These are phyloP conservation scores for Platypus cylindrus DNA, from an alignment of 2,888 invertebrate species.

Conservation along the genomic window DNA sequence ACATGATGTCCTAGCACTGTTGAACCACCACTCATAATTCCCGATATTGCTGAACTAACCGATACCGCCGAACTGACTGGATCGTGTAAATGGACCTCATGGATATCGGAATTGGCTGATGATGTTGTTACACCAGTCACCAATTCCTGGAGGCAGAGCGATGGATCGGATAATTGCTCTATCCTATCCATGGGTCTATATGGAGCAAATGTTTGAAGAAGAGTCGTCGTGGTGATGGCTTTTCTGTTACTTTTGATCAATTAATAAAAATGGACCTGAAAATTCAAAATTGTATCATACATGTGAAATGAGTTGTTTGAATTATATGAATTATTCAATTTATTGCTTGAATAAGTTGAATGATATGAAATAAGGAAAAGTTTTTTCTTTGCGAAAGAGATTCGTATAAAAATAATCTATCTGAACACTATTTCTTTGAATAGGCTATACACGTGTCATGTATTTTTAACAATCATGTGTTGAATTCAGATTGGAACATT, in stretches of 20 bases:
- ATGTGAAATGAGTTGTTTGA: no score
- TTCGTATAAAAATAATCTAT: no score
- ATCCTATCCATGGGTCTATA: conserved; percentile 44
- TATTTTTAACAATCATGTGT: no score
- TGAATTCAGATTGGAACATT: no score
- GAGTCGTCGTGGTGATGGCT: conserved; percentile 14
- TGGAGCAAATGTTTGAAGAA: conserved; percentile 9
- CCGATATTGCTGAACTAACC: conserved; percentile 45
- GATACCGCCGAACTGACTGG: conserved; percentile 39
- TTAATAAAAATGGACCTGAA: neutral
- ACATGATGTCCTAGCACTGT: conserved; percentile 39
- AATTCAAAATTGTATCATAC: no score
- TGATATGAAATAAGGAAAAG: no score
- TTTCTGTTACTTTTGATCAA: conserved; percentile 5
- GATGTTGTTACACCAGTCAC: conserved; percentile 45
- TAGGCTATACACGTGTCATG: no score
- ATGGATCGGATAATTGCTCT: conserved; percentile 56
- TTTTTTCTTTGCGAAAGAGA: no score
- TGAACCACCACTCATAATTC: conserved; percentile 41
- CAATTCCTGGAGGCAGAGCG: conserved; percentile 62
- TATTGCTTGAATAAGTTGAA: no score
- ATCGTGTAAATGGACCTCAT: conserved; percentile 41
- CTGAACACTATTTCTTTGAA: no score
- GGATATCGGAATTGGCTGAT: conserved; percentile 38
- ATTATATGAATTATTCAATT: no score